Percentiles rank a stretch among this genome's conserved stretches.
Conservation (phyloP, 2,797 vertebrate species). For the Denticeps clupeoides region DNA sequence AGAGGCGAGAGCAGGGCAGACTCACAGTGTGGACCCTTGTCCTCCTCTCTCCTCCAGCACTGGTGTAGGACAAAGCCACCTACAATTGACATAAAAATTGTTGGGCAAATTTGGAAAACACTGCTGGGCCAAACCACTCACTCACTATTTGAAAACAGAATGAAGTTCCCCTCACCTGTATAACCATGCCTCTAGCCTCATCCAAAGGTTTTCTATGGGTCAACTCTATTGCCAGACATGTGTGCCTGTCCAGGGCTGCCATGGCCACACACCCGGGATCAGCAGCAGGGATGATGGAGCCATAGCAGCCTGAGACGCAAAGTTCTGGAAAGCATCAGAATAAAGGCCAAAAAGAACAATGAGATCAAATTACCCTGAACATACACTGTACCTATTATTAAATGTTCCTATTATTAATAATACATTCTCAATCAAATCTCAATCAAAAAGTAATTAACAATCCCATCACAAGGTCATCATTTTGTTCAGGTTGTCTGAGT, state of each 20-base stretch:
- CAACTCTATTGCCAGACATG: slow-evolving; percentile 56
- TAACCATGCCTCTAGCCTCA: slow-evolving; percentile 45
- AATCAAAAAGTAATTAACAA: too few species aligned
- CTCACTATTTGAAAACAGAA: too few species aligned
- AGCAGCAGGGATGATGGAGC: slow-evolving; percentile 42
- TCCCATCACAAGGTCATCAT: too few species aligned
- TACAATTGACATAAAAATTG: slow-evolving; percentile 18
- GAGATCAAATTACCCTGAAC: neutral
- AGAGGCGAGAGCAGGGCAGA: slow-evolving; percentile 48
- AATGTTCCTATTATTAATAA: too few species aligned
- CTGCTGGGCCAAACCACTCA: too few species aligned
- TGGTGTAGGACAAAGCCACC: slow-evolving; percentile 53
- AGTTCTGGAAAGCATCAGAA: slow-evolving; percentile 41
- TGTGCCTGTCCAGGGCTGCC: slow-evolving; percentile 50
- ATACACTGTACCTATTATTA: neutral
- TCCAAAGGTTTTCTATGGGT: slow-evolving; percentile 51
- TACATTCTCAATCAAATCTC: too few species aligned
- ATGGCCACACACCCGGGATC: slow-evolving; percentile 42
- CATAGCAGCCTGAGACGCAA: slow-evolving; percentile 58
- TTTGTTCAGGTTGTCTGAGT: too few species aligned
- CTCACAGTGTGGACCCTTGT: slow-evolving; percentile 55
- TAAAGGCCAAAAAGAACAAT: neutral
- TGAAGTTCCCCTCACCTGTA: slow-evolving; percentile 61
- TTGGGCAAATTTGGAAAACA: neutral
- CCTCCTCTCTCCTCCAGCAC: slow-evolving; percentile 42